Base-by-base conservation (phyloP, 2,113 vertebrate genomes). In the Aramus guarauna region DNA sequence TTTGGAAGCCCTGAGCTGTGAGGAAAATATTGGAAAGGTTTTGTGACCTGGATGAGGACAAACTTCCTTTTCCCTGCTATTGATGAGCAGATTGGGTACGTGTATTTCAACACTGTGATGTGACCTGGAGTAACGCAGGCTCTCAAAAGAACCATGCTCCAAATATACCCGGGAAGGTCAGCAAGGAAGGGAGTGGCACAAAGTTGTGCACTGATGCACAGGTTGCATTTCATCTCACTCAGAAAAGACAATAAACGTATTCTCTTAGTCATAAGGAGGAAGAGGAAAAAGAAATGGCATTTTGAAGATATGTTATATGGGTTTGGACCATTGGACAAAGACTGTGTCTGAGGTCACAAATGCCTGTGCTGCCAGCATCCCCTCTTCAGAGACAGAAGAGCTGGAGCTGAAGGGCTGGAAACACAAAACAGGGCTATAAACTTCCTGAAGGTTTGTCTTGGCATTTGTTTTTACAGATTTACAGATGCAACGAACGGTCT, bases 81-180 rank as follows among this genome's bases (percentile, higher is more conserved):
- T 63, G 75, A 39, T 67, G 60, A 64, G 16, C 18, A 81, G 43
- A 48, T 13, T 72, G 63, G 13, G 22, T 32, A 24, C 2, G 1
- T 34, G 26, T 2, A 1, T 73, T 92, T 80, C 82, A 80, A 24
- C 29, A 27, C 0, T 1, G 37, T 73, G 43, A 50, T 0, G 0
- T 41, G 50, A 58, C 26, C 29, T 63, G 47, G 26, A 63, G 47
- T 53, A 84, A 17, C 0, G 1, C 12, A 55, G 27, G 10, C 15
- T 85, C 22, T 77, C 71, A 15, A 45, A 66, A 58, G 8, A 34
- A n/a, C 24, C 39, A 12, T 3, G 0, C 9, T 82, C 39, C 41
- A 4, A 20, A 18, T 34, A 58, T 5, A 68, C 10, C 18, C 75
- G 64, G 24, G 14, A 72, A 76, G 12, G 20, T 72, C 81, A 78